Conservation (phyloP, 2,888 invertebrate genomes). For the Cyrtodaria siliqua region DNA sequence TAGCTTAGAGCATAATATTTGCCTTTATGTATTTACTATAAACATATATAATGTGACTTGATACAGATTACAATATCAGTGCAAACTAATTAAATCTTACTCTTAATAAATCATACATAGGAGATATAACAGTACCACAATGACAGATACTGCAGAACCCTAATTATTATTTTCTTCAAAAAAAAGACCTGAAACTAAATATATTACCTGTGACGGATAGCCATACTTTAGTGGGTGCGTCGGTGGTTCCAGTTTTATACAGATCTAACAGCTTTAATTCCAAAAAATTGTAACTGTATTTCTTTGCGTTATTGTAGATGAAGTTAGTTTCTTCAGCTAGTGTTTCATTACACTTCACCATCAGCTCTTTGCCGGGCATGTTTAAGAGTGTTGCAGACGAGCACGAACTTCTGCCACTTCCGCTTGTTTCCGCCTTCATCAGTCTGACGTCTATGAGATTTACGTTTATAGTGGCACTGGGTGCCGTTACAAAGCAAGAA, state of each 20-base stretch:
- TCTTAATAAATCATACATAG: no score
- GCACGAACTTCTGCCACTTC: conserved; percentile 24
- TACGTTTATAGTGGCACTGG: neutral
- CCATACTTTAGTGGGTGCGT: conserved; percentile 37
- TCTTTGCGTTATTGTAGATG: neutral
- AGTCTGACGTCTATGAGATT: conserved; percentile 28
- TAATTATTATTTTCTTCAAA: no score
- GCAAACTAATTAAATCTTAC: no score
- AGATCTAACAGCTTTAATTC: conserved; percentile 20
- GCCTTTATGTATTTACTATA: no score
- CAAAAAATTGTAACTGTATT: neutral
- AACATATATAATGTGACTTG: no score
- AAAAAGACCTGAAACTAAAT: no score
- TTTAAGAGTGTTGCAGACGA: conserved; percentile 27
- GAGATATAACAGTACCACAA: no score
- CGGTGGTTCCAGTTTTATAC: conserved; percentile 12
- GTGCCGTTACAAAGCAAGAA: conserved; percentile 12
- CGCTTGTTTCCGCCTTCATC: conserved; percentile 22
- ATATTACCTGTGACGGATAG: conserved; percentile 35
- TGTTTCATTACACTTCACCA: conserved; percentile 7
- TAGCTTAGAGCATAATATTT: no score
- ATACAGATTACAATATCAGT: no score
- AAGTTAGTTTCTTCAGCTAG: conserved; percentile 35
- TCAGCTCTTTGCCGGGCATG: neutral
- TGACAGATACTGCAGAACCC: no score